These are phyloP conservation scores for Heliconius ismenius DNA, from an alignment of 2,888 invertebrate genomes.

Conservation along the genomic window DNA sequence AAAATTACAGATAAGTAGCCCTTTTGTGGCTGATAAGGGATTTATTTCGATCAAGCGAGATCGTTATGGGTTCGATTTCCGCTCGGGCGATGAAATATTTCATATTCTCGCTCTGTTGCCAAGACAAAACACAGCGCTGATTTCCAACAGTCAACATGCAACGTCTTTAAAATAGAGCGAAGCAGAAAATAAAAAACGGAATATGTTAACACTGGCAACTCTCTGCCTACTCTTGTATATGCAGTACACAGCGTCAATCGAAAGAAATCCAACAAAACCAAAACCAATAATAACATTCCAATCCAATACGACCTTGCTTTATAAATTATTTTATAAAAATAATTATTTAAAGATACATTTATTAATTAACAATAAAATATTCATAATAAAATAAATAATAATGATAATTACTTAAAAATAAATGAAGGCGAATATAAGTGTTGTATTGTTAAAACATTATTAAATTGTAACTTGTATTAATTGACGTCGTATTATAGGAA, in stretches of 20 bases:
- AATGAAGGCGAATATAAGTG: neutral
- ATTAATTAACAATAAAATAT: neutral
- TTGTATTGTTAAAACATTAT: neutral
- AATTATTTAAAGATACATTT: neutral
- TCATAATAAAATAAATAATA: conserved; percentile 1
- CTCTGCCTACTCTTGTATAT: neutral
- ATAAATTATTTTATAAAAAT: conserved; percentile 2
- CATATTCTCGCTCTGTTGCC: neutral
- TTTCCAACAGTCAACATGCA: neutral
- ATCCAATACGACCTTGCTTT: conserved; percentile 1
- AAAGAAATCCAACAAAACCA: neutral
- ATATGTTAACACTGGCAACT: neutral
- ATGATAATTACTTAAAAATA: neutral
- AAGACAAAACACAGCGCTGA: neutral
- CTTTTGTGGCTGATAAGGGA: no score
- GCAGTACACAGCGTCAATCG: neutral
- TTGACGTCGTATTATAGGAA: no score
- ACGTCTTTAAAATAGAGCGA: neutral
- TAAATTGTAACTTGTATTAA: neutral
- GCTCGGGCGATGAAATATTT: neutral
- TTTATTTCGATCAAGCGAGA: neutral
- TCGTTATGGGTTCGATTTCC: neutral
- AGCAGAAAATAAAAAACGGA: neutral
- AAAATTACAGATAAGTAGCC: neutral
- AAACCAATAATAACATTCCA: neutral